phyloP scores from a whole-genome alignment of 1,140 invertebrate genomes.

The Ericerus pela region DNA sequence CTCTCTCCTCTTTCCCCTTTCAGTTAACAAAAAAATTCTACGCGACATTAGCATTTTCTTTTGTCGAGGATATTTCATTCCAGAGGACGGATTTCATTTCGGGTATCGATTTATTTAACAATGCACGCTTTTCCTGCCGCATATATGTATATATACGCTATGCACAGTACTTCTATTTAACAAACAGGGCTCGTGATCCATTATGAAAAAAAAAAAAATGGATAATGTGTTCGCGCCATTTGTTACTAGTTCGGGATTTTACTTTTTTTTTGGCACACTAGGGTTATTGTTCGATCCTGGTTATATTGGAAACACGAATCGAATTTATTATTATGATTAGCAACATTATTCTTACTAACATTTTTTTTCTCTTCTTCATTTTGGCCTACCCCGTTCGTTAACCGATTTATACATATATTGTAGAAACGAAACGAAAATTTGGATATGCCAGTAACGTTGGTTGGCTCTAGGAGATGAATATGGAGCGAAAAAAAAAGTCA shows the following conservation, averaged over 20 bases:
- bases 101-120: slow-evolving; percentile 8
- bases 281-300: not conserved
- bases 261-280: slow-evolving; percentile 1
- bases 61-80: slow-evolving; percentile 8
- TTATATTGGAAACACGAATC: slow-evolving; percentile 6
- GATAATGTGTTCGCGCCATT: slow-evolving; percentile 10
- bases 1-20: too few relatives aligned
- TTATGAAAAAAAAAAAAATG: slow-evolving; percentile 4
- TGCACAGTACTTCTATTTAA: not conserved
- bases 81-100: slow-evolving; percentile 7
- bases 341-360: too few relatives aligned
- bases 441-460: not conserved
- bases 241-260: too few relatives aligned
- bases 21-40: not conserved
- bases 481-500: not conserved
- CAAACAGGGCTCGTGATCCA: slow-evolving; percentile 10
- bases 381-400: slow-evolving; percentile 7
- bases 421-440: not conserved
- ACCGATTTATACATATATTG: not conserved
- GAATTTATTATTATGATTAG: slow-evolving; percentile 7
- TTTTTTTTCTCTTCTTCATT: too few relatives aligned
- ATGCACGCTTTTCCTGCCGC: slow-evolving; percentile 6
- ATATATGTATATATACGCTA: not conserved
- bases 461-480: not conserved
- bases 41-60: slow-evolving; percentile 10